These are phyloP conservation scores for Discoglossus pictus DNA, from an alignment of 2,797 vertebrate genomes.

Conservation along the genomic window DNA sequence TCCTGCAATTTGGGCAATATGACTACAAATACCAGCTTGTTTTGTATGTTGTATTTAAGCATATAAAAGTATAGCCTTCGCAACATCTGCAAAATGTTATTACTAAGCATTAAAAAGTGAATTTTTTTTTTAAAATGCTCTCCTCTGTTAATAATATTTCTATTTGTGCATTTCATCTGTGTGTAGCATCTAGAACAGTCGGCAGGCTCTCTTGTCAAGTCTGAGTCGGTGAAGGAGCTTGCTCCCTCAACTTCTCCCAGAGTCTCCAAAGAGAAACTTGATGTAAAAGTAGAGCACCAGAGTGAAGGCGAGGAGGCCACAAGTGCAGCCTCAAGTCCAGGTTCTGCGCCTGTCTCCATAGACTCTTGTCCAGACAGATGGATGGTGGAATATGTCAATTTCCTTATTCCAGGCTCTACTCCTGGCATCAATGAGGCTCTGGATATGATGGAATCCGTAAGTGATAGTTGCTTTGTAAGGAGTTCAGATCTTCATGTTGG, in stretches of 20 bases:
- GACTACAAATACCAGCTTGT: too few relatives aligned
- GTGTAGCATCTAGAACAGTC: constrained; percentile 53
- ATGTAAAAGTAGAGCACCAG: constrained; percentile 51
- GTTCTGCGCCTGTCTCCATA: constrained; percentile 49
- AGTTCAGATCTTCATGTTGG: too few relatives aligned
- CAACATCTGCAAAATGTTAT: too few relatives aligned
- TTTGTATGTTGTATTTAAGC: too few relatives aligned
- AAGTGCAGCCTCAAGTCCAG: constrained; percentile 50
- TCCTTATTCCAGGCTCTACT: constrained; percentile 76
- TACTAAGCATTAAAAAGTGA: too few relatives aligned
- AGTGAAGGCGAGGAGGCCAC: constrained; percentile 41
- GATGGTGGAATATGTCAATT: constrained; percentile 87
- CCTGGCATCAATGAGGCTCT: constrained; percentile 86
- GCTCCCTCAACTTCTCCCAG: neutral
- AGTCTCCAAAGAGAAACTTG: constrained; percentile 46
- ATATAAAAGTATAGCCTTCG: too few relatives aligned
- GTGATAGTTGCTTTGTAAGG: too few relatives aligned
- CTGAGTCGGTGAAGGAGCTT: constrained; percentile 62
- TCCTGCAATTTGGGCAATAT: too few relatives aligned
- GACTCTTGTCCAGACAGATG: constrained; percentile 73
- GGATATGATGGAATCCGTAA: constrained; percentile 93
- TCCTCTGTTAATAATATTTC: constrained; percentile 28
- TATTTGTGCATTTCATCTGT: too few relatives aligned
- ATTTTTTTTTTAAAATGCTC: too few relatives aligned
- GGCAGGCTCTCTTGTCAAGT: constrained; percentile 56